Evolutionary conservation across 2,888 invertebrate genomes (phyloP).

Genomic region (Tachystola acroxantha): DNA sequence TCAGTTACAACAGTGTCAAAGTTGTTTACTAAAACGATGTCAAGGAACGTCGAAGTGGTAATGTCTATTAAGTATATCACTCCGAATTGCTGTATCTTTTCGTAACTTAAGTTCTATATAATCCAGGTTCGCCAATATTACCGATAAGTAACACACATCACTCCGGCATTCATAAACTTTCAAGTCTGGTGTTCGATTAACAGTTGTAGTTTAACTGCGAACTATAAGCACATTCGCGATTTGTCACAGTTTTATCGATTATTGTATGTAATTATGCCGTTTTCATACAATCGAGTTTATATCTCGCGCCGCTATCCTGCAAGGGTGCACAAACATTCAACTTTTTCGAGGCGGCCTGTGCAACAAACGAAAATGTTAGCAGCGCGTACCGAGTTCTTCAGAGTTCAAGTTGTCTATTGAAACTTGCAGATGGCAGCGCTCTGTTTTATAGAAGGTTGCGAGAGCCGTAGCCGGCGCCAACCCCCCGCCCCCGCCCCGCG

Average conservation of each 20-base stretch:
- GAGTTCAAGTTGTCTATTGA: conserved; percentile 74
- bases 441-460: conserved; percentile 69
- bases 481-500: conserved; percentile 23
- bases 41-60: conserved; percentile 69
- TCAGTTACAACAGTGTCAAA: conserved; percentile 17
- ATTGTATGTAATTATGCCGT: conserved; percentile 19
- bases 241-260: conserved; percentile 49
- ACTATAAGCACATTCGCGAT: conserved; percentile 33
- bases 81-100: conserved; percentile 11
- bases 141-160: conserved; percentile 49
- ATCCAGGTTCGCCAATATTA: conserved; percentile 62
- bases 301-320: conserved; percentile 51
- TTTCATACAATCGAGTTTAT: conserved; percentile 42
- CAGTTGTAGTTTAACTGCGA: conserved; percentile 20
- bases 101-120: conserved; percentile 41
- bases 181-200: conserved; percentile 7
- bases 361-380: conserved; percentile 54
- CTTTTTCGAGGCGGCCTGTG: conserved; percentile 33
- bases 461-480: conserved; percentile 29
- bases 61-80: conserved; percentile 54
- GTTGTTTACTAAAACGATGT: conserved; percentile 27
- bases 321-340: conserved; percentile 59
- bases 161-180: conserved; percentile 20
- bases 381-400: conserved; percentile 64
- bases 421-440: conserved; percentile 76